Percentiles rank a stretch among this genome's conserved stretches.
phyloP scores from a whole-genome alignment of 2,888 invertebrate species.

The Coronaproctus castanopsis region DNA sequence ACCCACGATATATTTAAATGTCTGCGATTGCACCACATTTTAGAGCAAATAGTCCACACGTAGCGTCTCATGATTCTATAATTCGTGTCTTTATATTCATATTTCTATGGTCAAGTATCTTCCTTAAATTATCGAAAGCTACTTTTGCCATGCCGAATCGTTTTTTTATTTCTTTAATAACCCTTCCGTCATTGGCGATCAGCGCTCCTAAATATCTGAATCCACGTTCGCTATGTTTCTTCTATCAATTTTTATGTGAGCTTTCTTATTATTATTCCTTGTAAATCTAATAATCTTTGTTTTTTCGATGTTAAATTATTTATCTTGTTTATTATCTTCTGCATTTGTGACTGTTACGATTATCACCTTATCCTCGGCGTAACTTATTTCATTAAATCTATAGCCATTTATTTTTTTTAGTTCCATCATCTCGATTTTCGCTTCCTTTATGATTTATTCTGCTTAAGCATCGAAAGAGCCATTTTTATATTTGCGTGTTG shows the following conservation, averaged over 20 bases:
- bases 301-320: neutral
- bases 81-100: neutral
- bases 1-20: neutral
- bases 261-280: too few relatives aligned
- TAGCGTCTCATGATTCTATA: neutral
- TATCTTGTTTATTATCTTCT: neutral
- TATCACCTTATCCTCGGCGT: neutral
- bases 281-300: too few relatives aligned
- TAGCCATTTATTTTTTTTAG: neutral
- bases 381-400: neutral
- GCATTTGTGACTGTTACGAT: neutral
- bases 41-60: neutral
- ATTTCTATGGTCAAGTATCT: neutral
- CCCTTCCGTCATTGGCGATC: neutral
- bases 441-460: neutral
- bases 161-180: neutral
- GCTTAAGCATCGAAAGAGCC: neutral
- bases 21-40: neutral
- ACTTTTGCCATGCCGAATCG: neutral
- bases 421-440: neutral
- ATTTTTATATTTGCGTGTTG: neutral
- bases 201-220: neutral
- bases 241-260: too few relatives aligned
- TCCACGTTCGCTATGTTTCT: too few relatives aligned
- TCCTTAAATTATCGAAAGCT: neutral